Conservation (phyloP, 2,113 vertebrate genomes). For the Scolopax mira region DNA sequence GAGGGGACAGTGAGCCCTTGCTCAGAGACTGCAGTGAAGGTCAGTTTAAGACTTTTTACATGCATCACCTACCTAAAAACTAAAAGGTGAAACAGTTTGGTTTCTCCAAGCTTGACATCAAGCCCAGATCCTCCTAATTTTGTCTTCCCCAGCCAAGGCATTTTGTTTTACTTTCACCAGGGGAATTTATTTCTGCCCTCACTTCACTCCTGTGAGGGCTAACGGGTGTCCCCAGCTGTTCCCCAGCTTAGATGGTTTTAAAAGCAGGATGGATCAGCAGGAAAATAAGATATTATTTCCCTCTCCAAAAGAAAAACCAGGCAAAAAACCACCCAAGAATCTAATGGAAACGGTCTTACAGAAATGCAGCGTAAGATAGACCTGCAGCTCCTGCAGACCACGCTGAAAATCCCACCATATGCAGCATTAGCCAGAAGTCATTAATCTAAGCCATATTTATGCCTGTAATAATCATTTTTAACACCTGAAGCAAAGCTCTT, state of each 20-base stretch:
- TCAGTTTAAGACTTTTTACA: not conserved
- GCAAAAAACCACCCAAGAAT: not conserved
- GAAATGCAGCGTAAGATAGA: not conserved
- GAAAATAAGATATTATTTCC: not conserved
- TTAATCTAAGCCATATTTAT: not conserved
- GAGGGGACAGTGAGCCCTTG: not conserved
- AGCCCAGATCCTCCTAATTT: not conserved
- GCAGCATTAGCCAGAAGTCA: not conserved
- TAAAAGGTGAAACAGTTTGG: not conserved
- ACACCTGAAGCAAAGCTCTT: not conserved
- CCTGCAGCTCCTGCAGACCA: not conserved
- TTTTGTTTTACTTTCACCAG: not conserved
- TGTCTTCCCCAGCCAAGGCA: not conserved
- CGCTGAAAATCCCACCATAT: not conserved
- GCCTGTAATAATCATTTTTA: not conserved
- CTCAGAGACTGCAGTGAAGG: not conserved
- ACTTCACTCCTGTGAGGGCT: accelerated
- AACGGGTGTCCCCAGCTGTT: not conserved
- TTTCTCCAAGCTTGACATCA: not conserved
- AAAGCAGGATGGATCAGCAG: not conserved
- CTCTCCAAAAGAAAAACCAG: not conserved
- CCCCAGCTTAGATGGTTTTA: not conserved
- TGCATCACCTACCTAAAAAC: not conserved
- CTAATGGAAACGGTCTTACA: accelerated
- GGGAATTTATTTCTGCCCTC: not conserved